A percentile compares a stretch with the other conserved stretches of the same genome.
Evolutionary conservation across 2,113 vertebrate species (phyloP).

Genomic region (Nansenia antarctica): DNA sequence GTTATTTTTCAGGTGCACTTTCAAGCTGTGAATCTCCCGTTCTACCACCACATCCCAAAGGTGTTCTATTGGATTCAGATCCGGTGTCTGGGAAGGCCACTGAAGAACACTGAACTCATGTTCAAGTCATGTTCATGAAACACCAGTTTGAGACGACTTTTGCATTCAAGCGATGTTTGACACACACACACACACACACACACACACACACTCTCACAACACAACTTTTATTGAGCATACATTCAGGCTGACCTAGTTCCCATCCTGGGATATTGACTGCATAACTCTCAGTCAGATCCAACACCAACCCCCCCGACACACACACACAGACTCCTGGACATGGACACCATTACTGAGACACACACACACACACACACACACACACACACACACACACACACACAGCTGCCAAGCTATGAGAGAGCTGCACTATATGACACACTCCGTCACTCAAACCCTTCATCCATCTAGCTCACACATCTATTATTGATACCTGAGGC

Average conservation of each 20-base stretch:
- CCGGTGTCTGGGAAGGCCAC: too few species aligned
- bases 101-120: too few species aligned
- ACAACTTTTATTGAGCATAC: slow-evolving; percentile 39
- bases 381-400: slow-evolving; percentile 3
- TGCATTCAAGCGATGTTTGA: too few species aligned
- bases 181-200: neutral
- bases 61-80: too few species aligned
- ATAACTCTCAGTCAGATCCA: slow-evolving; percentile 35
- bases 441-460: slow-evolving; percentile 59
- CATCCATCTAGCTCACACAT: slow-evolving; percentile 65
- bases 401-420: slow-evolving; percentile 29
- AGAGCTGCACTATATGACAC: slow-evolving; percentile 44
- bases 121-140: too few species aligned
- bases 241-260: slow-evolving; percentile 65
- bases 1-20: too few species aligned
- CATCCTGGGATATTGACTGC: slow-evolving; percentile 38
- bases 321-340: neutral
- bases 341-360: slow-evolving; percentile 3
- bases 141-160: too few species aligned
- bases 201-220: slow-evolving; percentile 34
- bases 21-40: too few species aligned
- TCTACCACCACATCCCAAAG: too few species aligned
- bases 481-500: slow-evolving; percentile 74
- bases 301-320: slow-evolving; percentile 10
- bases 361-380: neutral